Base-by-base conservation (phyloP, 2,113 vertebrate genomes). In the Procavia capensis region DNA sequence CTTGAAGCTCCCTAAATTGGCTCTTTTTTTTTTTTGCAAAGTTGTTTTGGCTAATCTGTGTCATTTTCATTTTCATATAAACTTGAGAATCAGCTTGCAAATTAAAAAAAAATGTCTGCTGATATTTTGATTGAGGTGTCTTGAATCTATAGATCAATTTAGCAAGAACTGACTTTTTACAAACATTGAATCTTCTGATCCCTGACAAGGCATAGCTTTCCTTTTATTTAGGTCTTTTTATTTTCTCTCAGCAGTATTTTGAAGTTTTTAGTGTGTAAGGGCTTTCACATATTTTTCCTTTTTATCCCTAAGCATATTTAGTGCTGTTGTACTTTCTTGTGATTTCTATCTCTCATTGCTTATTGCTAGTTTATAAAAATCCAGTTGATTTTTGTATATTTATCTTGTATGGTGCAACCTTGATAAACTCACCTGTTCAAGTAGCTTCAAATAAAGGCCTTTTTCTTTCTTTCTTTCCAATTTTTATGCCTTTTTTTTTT, bases 381-480 rank as follows among this genome's bases (percentile, higher is more conserved):
- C 24, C 3, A 75, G 27, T 75, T 75, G 39, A 27, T 75, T 75
- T 75, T 75, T 43, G 39, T 75, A 27, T 75, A 75, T 43, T 41
- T 36, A 43, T 75, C 24, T 43, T 43, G 24, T 43, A 72, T 75
- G 24, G 5, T 43, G 24, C 72, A 75, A n/a, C 22, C 39, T 41
- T 41, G 5, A 36, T 43, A 27, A 66, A 41, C 72, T 75, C 39
- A 43, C 72, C 39, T 75, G 41, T 75, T 43, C 34, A 22, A 75
- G 39, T 41, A 4, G 24, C 57, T 70, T 68, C 41, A 36, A 83
- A 75, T 83, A 61, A 88, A 83, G 66, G 31, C 22, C 29, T 41
- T 91, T 76, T 54, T 74, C 63, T 20, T 85, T 90, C 31, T 89
- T 81, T 78, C n/a, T 86, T 91, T n/a, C 82, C 61, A 91, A 27